Conservation (phyloP, 2,797 vertebrate genomes). For the Fratercula arctica region DNA sequence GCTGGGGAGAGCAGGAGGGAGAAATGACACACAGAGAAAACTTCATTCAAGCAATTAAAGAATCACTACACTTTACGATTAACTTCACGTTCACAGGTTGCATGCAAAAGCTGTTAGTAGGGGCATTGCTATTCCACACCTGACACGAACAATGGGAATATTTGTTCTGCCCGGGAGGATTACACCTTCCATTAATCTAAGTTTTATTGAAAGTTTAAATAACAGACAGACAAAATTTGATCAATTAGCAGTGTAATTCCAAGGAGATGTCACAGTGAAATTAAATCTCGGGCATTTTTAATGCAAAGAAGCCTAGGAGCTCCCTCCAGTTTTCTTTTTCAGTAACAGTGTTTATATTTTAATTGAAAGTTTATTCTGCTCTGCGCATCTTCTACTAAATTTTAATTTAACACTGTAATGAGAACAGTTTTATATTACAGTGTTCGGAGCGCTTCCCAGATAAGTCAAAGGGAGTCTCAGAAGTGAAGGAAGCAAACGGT, state of each 20-base stretch:
- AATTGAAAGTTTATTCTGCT: slow-evolving; percentile 76
- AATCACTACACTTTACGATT: slow-evolving; percentile 65
- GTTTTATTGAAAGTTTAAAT: slow-evolving; percentile 82
- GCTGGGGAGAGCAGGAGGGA: not conserved
- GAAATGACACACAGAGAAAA: slow-evolving; percentile 45
- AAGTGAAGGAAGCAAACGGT: slow-evolving; percentile 22
- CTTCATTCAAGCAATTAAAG: slow-evolving; percentile 70
- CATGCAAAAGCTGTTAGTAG: slow-evolving; percentile 63
- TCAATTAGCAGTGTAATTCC: slow-evolving; percentile 79
- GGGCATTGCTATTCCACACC: slow-evolving; percentile 72
- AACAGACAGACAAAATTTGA: slow-evolving; percentile 81
- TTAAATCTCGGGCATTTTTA: slow-evolving; percentile 68
- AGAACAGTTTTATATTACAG: not conserved
- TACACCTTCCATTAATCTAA: slow-evolving; percentile 79
- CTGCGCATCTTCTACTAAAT: slow-evolving; percentile 64
- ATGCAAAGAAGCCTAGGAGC: slow-evolving; percentile 42
- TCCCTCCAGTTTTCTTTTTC: slow-evolving; percentile 69
- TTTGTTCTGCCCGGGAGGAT: slow-evolving; percentile 77
- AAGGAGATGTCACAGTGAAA: slow-evolving; percentile 74
- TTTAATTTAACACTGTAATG: slow-evolving; percentile 70
- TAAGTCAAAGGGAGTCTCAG: slow-evolving; percentile 11
- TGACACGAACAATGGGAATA: slow-evolving; percentile 74
- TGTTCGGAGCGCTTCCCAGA: not conserved
- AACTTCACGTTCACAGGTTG: slow-evolving; percentile 64
- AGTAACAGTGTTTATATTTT: slow-evolving; percentile 65